Base-by-base conservation (phyloP, 2,797 vertebrate species). In the Catostomus latipinnis region DNA sequence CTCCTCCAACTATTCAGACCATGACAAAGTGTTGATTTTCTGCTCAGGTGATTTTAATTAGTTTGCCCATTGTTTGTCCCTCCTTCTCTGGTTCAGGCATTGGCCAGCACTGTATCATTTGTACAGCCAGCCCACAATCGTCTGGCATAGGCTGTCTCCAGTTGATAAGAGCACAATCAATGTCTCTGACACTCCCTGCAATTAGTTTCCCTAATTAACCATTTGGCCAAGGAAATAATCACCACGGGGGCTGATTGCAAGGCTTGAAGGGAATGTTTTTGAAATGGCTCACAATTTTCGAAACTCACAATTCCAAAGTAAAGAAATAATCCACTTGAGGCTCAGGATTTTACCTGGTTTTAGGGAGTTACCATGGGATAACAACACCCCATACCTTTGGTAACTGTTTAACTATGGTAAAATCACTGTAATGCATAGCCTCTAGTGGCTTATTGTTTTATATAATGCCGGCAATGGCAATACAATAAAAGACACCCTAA, bases 131-230 rank as follows among this genome's bases (percentile, higher is more conserved):
- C 70, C 79, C 70, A 70, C 74, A 58, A 54, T 78, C 71, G 78
- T 75, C 77, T 52, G 57, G 73, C 76, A 57, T 5, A n/a, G 68
- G 70, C 84, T 84, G 82, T 77, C 81, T 83, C 65, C 48, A 14
- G 76, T 80, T 81, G 86, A 86, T 82, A 87, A 86, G 84, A 81
- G 84, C 71, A 82, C 71, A 88, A 83, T 87, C 79, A 85, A 76
- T 82, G 71, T 18, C 73, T 22, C 46, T 54, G 79, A 84, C 78
- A 81, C 80, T 67, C 85, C 79, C 65, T 81, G 80, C 83, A 88
- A 85, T 89, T 89, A 86, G 80, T 85, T 82, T 86, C 69, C 80
- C 84, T 87, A 90, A 91, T 90, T 90, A 90, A 85, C 81, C 86
- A 78, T 87, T 85, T 89, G 81, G 81, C 76, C 63, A 76, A 56